These are phyloP conservation scores for Channallabes apus DNA, from an alignment of 2,797 vertebrate species.

Conservation along the genomic window DNA sequence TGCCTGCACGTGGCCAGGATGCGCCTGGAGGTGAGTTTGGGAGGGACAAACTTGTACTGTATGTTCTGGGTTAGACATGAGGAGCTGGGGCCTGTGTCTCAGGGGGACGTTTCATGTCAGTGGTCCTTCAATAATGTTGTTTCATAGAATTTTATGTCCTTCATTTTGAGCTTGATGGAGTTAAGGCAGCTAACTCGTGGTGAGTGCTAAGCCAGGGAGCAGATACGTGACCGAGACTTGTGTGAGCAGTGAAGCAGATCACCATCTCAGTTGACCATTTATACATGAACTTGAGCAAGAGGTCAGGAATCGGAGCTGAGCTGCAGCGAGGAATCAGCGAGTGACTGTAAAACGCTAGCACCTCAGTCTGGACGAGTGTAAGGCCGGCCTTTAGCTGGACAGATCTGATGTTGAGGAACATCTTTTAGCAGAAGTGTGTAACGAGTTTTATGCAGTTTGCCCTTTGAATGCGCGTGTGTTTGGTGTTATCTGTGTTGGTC, in stretches of 20 bases:
- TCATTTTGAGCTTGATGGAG: not conserved
- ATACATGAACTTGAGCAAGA: slow-evolving; percentile 43
- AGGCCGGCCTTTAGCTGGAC: not conserved
- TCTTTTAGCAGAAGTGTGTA: slow-evolving; percentile 9
- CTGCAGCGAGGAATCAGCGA: not conserved
- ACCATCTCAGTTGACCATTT: slow-evolving; percentile 44
- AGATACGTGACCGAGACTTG: slow-evolving; percentile 36
- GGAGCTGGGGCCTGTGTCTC: not conserved
- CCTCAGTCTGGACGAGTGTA: not conserved
- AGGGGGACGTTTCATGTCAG: no score
- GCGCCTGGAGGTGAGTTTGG: slow-evolving; percentile 90
- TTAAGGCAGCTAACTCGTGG: no score
- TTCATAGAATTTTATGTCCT: not conserved
- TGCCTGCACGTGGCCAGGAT: slow-evolving; percentile 93
- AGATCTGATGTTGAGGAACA: not conserved
- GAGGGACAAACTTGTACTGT: not conserved
- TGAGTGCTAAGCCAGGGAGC: not conserved
- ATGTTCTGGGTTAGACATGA: not conserved
- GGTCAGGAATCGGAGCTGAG: not conserved
- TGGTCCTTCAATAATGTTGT: not conserved
- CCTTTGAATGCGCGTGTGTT: slow-evolving; percentile 43
- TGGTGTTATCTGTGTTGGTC: slow-evolving; percentile 48
- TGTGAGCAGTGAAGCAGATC: slow-evolving; percentile 41
- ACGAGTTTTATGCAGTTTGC: slow-evolving; percentile 20
- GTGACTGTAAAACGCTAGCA: no score